A percentile compares a stretch with the other conserved stretches of the same genome.
Conservation (phyloP, 2,888 invertebrate genomes). For the Drosophila villosipedis region DNA sequence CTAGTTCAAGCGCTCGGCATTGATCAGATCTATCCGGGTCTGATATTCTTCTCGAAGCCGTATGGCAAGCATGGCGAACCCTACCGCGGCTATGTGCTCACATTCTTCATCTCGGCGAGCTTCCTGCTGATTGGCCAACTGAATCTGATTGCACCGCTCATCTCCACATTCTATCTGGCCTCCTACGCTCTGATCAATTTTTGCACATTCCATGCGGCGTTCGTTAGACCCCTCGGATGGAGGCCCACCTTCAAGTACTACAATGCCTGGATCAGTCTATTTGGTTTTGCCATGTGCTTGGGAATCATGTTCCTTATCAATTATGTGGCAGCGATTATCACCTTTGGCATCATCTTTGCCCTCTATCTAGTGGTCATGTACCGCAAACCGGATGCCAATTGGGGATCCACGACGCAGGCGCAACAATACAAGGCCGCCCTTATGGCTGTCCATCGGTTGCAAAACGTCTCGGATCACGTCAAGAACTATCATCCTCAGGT, state of each 20-base stretch:
- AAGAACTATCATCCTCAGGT: conserved; percentile 98
- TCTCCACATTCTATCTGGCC: conserved; percentile 97
- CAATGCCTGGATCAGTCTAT: conserved; percentile 95
- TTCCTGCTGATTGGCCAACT: conserved; percentile 95
- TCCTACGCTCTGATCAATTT: conserved; percentile 98
- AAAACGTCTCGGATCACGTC: conserved; percentile 96
- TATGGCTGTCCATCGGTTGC: conserved; percentile 92
- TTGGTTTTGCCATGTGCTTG: conserved; percentile 93
- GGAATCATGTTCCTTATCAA: conserved; percentile 97
- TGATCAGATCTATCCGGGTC: conserved; percentile 97
- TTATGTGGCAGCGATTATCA: conserved; percentile 96
- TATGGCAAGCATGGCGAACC: conserved; percentile 94
- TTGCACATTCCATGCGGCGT: conserved; percentile 96
- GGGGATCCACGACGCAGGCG: conserved; percentile 98
- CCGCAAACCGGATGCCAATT: conserved; percentile 98
- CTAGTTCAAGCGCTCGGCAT: conserved; percentile 95
- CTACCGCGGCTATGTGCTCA: conserved; percentile 95
- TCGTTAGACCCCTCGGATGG: conserved; percentile 95
- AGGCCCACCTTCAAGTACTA: conserved; percentile 96
- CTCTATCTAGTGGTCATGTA: conserved; percentile 97
- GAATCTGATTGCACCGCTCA: conserved; percentile 95
- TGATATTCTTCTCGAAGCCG: conserved; percentile 96
- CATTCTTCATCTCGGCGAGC: conserved; percentile 93
- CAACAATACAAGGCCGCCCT: conserved; percentile 97
- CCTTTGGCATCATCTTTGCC: conserved; percentile 94